phyloP scores from a whole-genome alignment of 2,797 vertebrate species.

The Rhinoraja longicauda region DNA sequence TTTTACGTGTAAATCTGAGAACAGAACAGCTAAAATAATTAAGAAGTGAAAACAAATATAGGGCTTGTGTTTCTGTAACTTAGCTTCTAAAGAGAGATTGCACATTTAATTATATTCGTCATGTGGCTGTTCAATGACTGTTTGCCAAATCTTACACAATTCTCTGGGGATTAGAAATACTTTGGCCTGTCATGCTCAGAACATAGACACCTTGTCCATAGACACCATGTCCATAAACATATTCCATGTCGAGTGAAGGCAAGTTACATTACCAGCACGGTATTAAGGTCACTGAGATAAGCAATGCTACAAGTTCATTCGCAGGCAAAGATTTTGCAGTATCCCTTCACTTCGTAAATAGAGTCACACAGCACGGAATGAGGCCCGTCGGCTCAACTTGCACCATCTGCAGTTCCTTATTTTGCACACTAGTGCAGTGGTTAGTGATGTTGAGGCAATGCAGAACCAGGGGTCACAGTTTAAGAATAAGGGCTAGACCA shows the following conservation, averaged over 20 bases:
- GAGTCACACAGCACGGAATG: no score
- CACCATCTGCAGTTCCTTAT: no score
- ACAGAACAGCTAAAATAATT: constrained; percentile 5
- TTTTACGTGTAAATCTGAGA: background rate
- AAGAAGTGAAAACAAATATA: background rate
- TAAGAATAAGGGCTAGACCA: no score
- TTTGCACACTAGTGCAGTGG: no score
- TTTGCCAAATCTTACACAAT: background rate
- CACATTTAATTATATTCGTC: background rate
- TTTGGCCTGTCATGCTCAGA: background rate
- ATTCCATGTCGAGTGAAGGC: background rate
- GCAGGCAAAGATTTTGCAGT: background rate
- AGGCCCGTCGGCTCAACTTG: no score
- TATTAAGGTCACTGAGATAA: background rate
- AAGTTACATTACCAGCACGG: background rate
- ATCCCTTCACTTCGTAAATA: background rate
- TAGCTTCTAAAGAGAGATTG: background rate
- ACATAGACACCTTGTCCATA: background rate
- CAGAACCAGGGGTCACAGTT: no score
- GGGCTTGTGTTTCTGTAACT: background rate
- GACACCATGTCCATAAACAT: no score
- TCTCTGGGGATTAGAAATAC: background rate
- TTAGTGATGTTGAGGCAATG: no score
- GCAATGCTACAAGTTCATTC: background rate
- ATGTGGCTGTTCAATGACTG: background rate